Percentiles rank a stretch among this genome's conserved stretches.
These are phyloP conservation scores for Pocota personata DNA, from an alignment of 2,888 invertebrate species.

Conservation along the genomic window DNA sequence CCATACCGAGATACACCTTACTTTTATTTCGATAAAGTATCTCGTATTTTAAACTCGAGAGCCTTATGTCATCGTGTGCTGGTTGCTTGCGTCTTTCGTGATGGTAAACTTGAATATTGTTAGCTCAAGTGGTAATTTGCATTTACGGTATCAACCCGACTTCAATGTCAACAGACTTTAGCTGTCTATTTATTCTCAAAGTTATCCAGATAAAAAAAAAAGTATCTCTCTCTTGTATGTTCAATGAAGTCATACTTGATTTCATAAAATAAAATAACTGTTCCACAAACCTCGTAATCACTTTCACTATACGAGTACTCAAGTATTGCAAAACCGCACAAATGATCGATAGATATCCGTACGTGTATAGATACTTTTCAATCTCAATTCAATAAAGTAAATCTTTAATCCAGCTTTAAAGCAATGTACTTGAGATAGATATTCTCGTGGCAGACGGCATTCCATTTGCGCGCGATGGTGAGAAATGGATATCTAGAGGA, in stretches of 20 bases:
- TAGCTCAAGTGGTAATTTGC: constrained; percentile 54
- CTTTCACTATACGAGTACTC: constrained; percentile 28
- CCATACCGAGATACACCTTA: background rate
- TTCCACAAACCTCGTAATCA: too few relatives aligned
- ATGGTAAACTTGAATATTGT: constrained; percentile 41
- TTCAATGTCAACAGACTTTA: constrained; percentile 45
- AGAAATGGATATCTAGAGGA: background rate
- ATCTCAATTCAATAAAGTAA: background rate
- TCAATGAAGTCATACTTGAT: constrained; percentile 31
- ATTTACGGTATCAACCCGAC: constrained; percentile 27
- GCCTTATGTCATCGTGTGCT: constrained; percentile 52
- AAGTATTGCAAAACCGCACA: background rate
- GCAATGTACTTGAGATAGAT: background rate
- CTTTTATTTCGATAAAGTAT: constrained; percentile 24
- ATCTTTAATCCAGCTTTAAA: background rate
- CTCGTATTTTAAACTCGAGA: background rate
- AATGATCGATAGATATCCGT: background rate
- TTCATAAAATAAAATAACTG: background rate
- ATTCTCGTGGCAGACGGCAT: background rate
- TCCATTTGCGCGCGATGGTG: background rate
- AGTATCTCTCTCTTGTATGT: constrained; percentile 25
- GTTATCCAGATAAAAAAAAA: constrained; percentile 13
- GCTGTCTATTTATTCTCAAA: constrained; percentile 28
- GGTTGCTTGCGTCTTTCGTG: background rate
- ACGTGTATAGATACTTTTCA: background rate